These are phyloP conservation scores for Mastomys natalensis DNA, from an alignment of 2,113 vertebrate genomes.

Conservation along the genomic window DNA sequence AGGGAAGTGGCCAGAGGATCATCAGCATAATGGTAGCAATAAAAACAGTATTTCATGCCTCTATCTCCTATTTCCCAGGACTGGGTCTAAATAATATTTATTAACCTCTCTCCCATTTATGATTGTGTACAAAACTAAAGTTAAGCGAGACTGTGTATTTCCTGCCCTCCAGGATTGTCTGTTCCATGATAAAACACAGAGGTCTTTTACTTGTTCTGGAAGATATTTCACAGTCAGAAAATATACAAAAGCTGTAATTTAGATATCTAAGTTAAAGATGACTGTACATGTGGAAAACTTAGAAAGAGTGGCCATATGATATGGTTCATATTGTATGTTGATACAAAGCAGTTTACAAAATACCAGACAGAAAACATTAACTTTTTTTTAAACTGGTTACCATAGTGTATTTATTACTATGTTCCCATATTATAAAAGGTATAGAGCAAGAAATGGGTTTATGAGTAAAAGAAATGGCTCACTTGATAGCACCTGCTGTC, in stretches of 20 bases:
- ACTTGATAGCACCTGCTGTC: not conserved
- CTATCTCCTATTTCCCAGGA: conserved; percentile 48
- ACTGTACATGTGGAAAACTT: not conserved
- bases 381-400: not conserved
- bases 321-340: not conserved
- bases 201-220: conserved; percentile 56
- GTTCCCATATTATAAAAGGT: not conserved
- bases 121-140: conserved; percentile 42
- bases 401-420: not conserved
- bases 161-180: conserved; percentile 37
- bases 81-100: conserved; percentile 66
- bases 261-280: not conserved
- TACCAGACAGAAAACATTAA: not conserved
- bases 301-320: not conserved
- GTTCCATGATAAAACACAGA: not conserved
- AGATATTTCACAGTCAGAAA: conserved; percentile 40
- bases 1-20: conserved; percentile 61
- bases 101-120: conserved; percentile 59
- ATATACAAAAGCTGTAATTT: conserved; percentile 33
- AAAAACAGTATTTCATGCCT: conserved; percentile 59
- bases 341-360: conserved; percentile 6
- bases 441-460: not conserved
- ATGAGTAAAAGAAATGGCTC: not conserved
- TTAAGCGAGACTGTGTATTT: conserved; percentile 9
- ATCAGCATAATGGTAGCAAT: conserved; percentile 66